A percentile compares a stretch with the other conserved stretches of the same genome.
These are phyloP conservation scores for Pyrocephalus nanus DNA, from an alignment of 2,797 vertebrate species.

Conservation along the genomic window DNA sequence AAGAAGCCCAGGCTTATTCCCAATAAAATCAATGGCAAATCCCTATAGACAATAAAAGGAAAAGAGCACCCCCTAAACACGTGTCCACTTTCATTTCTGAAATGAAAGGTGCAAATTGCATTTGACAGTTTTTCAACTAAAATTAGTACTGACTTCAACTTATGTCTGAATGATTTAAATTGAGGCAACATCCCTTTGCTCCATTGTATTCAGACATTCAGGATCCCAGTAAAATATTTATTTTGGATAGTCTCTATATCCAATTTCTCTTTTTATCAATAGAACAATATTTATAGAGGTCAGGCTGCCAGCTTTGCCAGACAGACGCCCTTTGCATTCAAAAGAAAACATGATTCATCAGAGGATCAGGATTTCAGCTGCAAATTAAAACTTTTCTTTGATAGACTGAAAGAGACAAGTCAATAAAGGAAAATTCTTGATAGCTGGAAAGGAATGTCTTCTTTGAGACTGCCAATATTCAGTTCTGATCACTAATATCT, in stretches of 20 bases:
- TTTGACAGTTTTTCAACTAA: slow-evolving; percentile 50
- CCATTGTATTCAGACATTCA: slow-evolving; percentile 41
- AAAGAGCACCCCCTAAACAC: background rate
- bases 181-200: slow-evolving; percentile 3
- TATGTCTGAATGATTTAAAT: slow-evolving; percentile 37
- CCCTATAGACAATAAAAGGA: background rate
- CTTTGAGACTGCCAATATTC: slow-evolving; percentile 7
- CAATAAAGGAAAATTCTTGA: slow-evolving; percentile 49
- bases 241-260: slow-evolving; percentile 39
- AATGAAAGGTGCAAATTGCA: background rate
- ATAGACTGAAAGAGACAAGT: slow-evolving; percentile 25
- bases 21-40: background rate
- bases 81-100: background rate
- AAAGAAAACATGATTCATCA: slow-evolving; percentile 40
- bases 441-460: slow-evolving; percentile 37
- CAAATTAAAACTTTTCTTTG: slow-evolving; percentile 42
- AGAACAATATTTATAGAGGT: slow-evolving; percentile 52
- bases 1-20: background rate
- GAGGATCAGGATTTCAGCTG: slow-evolving; percentile 28
- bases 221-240: slow-evolving; percentile 55
- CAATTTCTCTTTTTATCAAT: slow-evolving; percentile 55
- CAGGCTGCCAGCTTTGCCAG: slow-evolving; percentile 48
- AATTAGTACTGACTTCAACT: slow-evolving; percentile 6
- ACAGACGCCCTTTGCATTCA: slow-evolving; percentile 41
- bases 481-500: slow-evolving; percentile 24